Evolutionary conservation across 2,888 invertebrate species (phyloP), one percentile per base, ranked within the genome.

Genomic region (Elmis aenea): DNA sequence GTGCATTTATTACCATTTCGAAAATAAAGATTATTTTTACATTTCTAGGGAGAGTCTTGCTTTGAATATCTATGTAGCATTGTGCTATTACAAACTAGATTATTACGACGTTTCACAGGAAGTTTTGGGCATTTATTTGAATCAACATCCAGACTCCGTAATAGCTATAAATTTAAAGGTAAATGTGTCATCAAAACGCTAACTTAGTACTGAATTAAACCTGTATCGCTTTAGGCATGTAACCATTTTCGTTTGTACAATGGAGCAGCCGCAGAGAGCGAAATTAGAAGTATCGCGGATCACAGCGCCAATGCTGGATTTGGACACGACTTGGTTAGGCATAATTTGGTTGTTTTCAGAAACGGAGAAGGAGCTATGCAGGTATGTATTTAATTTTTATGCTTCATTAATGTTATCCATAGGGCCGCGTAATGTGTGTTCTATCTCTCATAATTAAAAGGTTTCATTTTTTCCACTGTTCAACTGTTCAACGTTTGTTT

Each of bases 41-140:
- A 38, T 42, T 71, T 71, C 14, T 67, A 92, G 93, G 52, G 87
- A 89, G 33, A 91, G 83, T 66, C 72, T 95, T 62, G 97, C 97
- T 1, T 68, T 99, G 39, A 96, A 99, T 68, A 93, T 97, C 2
- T 97, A 99, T 66, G 86, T 97, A 37, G 97, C 96, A 0, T 70
- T 97, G 9, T 99, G 97, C 62, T 97, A 97, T 69, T 99, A 97
- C 70, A 97, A 99, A 66, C 71, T 97, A 57, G 97, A 97, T 68
- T 97, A 95, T 66, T 97, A 94, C 62, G 97, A 97, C 67, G 94
- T 95, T 26, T 94, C 96, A 0, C 94, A 96, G 68, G 96, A 96
- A 69, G 92, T 95, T n/a, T 72, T 96, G 8, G 87, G 89, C 12
- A 83, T 92, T 12, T 99, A 99, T 66, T 72, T 99, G 31, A 86